Conservation (phyloP, 2,113 vertebrate species). For the Astatotilapia flaviijosephi region DNA sequence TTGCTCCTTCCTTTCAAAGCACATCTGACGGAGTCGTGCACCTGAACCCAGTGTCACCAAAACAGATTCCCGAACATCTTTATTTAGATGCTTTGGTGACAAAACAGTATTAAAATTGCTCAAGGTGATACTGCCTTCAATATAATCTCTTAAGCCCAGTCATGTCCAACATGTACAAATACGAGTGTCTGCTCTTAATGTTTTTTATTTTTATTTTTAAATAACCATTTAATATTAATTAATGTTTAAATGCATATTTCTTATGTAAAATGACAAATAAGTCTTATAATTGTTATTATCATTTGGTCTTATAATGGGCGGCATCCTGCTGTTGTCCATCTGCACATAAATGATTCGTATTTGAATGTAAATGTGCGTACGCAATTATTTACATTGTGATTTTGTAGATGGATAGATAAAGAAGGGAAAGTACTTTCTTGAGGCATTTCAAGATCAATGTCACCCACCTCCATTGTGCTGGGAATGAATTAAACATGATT, state of each 20-base stretch:
- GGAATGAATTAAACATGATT: slow-evolving; percentile 25
- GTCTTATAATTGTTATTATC: background rate
- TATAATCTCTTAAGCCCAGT: background rate
- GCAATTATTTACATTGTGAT: background rate
- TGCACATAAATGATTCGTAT: background rate
- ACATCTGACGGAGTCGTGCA: background rate
- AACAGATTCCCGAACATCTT: background rate
- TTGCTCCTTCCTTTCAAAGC: background rate
- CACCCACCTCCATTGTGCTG: background rate
- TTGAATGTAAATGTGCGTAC: background rate
- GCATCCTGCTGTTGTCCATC: background rate
- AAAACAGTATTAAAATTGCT: background rate
- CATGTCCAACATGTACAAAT: background rate
- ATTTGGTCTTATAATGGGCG: background rate
- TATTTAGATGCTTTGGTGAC: background rate
- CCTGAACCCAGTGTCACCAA: background rate
- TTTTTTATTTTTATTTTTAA: background rate
- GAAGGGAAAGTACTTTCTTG: background rate
- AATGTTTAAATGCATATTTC: background rate
- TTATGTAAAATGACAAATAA: background rate
- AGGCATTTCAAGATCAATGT: background rate
- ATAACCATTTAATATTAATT: background rate
- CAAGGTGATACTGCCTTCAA: background rate
- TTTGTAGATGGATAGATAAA: background rate
- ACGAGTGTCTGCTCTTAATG: background rate